Base-by-base conservation (phyloP, 2,888 invertebrate genomes). In the Sphaerophoria taeniata region DNA sequence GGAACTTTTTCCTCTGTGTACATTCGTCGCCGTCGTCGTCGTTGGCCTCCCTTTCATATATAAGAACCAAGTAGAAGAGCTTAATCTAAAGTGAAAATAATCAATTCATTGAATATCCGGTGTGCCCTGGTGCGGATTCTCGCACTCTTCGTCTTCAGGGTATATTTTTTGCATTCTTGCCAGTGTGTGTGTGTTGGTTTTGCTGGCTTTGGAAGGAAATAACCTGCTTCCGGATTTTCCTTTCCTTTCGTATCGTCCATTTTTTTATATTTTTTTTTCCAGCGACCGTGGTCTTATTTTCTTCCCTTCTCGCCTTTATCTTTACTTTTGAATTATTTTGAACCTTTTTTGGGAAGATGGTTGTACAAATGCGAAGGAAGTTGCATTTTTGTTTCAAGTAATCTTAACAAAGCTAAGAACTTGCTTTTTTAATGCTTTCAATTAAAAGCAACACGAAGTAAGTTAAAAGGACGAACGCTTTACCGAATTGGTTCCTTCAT, bases 71-170 rank as follows among this genome's bases (percentile, higher is more conserved):
- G 67, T 65, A 78, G 67, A 65, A 75, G 60, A 81, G 72, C 72
- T 85, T 85, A 85, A 85, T 85, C 85, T 77, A 63, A 81, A 85
- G 85, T 85, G 85, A 76, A 85, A 85, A 76, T 81, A 85, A 85
- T 85, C 85, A 81, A 81, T 85, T 85, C 76, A 77, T 73, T 77
- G 73, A 72, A 65, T 73, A 81, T 85, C 85, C 81, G 76, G 80
- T 45, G 33, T 80, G 55, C 36, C 34, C 65, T 61, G 83, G 70
- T 65, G 56, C 73, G 56, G 65, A 43, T 34, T 53, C 61, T 49
- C 34, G 9, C 49, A 43, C 47, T 47, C 34, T 63, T 9, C 9
- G 6, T 14, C 16, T 56, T 4, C 14, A 12, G 43, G 11, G 1
- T 55, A 33, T 2, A 5, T 14, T n/a, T 16, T 31, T 6, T 55